These are phyloP conservation scores for Scolopax mira DNA, from an alignment of 2,113 vertebrate species.

Conservation along the genomic window DNA sequence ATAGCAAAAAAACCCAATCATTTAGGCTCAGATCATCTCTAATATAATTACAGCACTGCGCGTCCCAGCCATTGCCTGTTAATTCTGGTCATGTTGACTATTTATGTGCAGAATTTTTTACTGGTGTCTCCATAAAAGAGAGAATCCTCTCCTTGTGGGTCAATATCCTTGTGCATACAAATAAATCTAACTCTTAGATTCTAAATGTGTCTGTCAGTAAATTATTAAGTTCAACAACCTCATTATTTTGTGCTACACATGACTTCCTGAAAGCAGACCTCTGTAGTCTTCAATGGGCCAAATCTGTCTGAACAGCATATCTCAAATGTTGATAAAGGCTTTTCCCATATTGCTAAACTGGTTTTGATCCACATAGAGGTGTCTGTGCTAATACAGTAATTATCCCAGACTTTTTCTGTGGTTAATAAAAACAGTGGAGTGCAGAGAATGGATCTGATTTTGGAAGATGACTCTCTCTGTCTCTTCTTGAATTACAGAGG, in stretches of 20 bases:
- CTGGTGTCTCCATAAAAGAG: neutral
- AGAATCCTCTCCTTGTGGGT: neutral
- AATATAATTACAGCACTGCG: neutral
- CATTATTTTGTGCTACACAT: neutral
- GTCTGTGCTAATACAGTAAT: neutral
- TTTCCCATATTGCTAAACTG: neutral
- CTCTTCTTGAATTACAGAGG: neutral
- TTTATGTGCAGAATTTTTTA: neutral
- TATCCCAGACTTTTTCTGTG: neutral
- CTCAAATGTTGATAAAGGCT: neutral
- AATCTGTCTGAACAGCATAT: neutral
- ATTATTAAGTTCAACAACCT: neutral
- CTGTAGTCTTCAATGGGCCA: neutral
- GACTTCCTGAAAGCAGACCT: neutral
- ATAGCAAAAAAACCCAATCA: conserved; percentile 46
- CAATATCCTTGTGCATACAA: neutral
- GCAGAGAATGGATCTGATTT: neutral
- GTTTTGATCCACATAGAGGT: neutral
- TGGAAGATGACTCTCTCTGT: neutral
- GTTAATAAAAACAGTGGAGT: neutral
- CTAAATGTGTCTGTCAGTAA: neutral
- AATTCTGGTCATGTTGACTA: neutral
- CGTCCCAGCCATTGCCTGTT: neutral
- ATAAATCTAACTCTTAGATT: neutral
- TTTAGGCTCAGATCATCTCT: neutral